Conservation (phyloP, 2,888 invertebrate genomes). For the Ceramica pisi region DNA sequence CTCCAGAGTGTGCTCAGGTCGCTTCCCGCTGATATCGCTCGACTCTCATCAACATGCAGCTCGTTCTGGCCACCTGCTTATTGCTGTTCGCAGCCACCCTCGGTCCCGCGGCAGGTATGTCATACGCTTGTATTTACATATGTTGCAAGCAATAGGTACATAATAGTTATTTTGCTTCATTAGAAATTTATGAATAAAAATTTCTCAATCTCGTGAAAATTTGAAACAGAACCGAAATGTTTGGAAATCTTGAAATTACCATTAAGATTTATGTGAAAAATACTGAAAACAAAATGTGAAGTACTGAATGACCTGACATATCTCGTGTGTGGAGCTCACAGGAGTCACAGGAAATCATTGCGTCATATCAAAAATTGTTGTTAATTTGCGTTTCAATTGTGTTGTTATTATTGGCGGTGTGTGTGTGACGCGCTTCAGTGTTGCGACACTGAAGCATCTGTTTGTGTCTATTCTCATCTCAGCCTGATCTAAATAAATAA, state of each 20-base stretch:
- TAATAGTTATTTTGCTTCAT: background rate
- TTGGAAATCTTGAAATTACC: background rate
- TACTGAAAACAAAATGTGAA: slow-evolving; percentile 1
- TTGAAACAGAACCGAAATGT: background rate
- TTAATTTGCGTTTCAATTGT: slow-evolving; percentile 52
- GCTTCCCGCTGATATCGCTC: slow-evolving; percentile 72
- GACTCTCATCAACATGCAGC: slow-evolving; percentile 82
- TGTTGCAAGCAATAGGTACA: background rate
- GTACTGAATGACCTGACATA: background rate
- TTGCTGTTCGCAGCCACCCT: slow-evolving; percentile 89
- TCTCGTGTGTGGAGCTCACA: slow-evolving; percentile 4
- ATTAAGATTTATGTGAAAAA: background rate
- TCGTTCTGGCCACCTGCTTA: slow-evolving; percentile 89
- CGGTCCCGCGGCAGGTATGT: slow-evolving; percentile 90
- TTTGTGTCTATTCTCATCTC: slow-evolving; percentile 22
- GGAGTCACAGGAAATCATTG: slow-evolving; percentile 30
- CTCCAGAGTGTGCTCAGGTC: slow-evolving; percentile 79
- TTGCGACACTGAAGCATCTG: slow-evolving; percentile 31
- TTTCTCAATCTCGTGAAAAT: slow-evolving; percentile 6
- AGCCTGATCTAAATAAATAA: slow-evolving; percentile 17
- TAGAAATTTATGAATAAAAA: background rate
- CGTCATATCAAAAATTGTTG: slow-evolving; percentile 50
- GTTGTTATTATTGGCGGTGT: slow-evolving; percentile 43
- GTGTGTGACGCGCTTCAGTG: slow-evolving; percentile 34
- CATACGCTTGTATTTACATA: slow-evolving; percentile 23